Conservation (phyloP, 2,888 invertebrate species). For the Tholera decimalis region DNA sequence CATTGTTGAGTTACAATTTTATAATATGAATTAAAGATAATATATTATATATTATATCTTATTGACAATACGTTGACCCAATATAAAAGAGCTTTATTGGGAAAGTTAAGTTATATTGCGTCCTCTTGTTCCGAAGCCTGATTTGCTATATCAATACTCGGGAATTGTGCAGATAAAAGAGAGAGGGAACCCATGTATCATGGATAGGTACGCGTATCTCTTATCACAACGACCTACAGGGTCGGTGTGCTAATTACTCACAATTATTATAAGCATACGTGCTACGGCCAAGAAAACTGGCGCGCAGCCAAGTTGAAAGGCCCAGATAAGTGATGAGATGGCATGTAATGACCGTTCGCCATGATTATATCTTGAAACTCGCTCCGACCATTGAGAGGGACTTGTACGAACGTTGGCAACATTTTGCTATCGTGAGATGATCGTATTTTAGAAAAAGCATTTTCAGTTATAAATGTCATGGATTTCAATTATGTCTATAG, state of each 20-base stretch:
- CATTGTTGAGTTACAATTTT: no score
- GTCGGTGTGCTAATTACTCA: slow-evolving; percentile 48
- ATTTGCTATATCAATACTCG: not conserved
- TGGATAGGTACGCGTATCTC: slow-evolving; percentile 21
- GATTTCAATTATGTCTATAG: not conserved
- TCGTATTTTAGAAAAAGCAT: not conserved
- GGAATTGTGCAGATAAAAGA: not conserved
- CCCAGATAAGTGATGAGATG: slow-evolving; percentile 57
- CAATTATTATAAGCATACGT: slow-evolving; percentile 51
- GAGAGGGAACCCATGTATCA: slow-evolving; percentile 4
- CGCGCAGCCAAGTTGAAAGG: slow-evolving; percentile 51
- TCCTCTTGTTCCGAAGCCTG: not conserved
- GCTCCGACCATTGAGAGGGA: slow-evolving; percentile 18
- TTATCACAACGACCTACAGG: slow-evolving; percentile 34
- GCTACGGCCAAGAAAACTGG: slow-evolving; percentile 33
- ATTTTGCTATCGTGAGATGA: not conserved
- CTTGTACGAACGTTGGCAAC: slow-evolving; percentile 1
- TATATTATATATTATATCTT: no score
- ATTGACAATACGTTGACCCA: no score
- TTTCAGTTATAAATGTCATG: not conserved
- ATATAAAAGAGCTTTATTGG: no score
- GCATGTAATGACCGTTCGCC: slow-evolving; percentile 46
- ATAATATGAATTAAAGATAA: no score
- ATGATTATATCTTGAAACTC: slow-evolving; percentile 45
- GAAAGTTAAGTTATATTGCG: no score